Conservation (phyloP, 2,888 invertebrate genomes). For the Aphodius granarius region DNA sequence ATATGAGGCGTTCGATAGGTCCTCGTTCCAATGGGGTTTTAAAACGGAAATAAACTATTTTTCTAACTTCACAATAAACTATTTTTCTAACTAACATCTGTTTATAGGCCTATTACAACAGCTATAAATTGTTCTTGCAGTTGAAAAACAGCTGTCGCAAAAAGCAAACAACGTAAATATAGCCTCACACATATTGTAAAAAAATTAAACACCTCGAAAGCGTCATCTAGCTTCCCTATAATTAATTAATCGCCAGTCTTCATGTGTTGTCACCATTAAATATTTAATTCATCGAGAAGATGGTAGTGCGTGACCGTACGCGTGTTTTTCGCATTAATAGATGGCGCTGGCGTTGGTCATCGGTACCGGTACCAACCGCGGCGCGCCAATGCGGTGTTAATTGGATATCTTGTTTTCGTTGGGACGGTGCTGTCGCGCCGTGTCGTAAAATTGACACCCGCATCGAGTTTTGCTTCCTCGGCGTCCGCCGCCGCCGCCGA, state of each 20-base stretch:
- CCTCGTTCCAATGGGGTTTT: too few species aligned
- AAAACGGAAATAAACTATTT: too few species aligned
- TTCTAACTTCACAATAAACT: too few species aligned
- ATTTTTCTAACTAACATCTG: not conserved
- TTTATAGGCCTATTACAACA: not conserved
- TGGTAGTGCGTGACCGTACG: constrained; percentile 3
- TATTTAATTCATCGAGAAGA: not conserved
- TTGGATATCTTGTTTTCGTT: not conserved
- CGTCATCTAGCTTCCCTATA: not conserved
- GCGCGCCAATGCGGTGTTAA: not conserved
- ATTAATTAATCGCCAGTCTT: not conserved
- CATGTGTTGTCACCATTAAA: not conserved
- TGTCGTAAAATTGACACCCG: not conserved
- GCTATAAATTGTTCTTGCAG: not conserved
- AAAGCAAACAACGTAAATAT: too few species aligned
- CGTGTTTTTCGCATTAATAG: constrained; percentile 1
- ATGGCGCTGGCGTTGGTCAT: not conserved
- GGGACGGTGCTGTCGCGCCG: not conserved
- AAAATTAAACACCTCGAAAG: not conserved
- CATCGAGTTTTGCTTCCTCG: not conserved
- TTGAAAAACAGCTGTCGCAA: too few species aligned
- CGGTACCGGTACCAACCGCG: too few species aligned
- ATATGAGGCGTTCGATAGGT: too few species aligned
- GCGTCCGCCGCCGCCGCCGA: not conserved
- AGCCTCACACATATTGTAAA: not conserved